Base-by-base conservation (phyloP, 2,888 invertebrate species). In the Dryococelus australis region DNA sequence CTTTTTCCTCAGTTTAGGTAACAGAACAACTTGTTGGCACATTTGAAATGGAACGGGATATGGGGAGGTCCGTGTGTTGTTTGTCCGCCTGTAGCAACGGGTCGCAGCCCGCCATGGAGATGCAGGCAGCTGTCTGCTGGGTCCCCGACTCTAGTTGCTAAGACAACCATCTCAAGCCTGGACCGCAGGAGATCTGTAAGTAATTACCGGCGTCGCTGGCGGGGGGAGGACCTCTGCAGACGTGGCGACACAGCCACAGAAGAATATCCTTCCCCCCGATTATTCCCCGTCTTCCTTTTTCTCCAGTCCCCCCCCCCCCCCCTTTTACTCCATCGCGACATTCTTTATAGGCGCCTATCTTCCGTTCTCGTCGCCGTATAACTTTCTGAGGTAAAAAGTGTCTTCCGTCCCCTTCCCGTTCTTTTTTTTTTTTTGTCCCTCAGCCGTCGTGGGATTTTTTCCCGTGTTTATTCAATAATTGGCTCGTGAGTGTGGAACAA, bases 121-220 rank as follows among this genome's bases (percentile, higher is more conserved):
- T 8, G 65, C 65, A 65, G 65, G 65, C 65, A 65, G 65, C 65
- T 65, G 65, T 65, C 65, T 65, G 24, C 12, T 24, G 20, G 65
- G 28, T 65, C 80, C 53, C 26, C 43, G 87, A 47, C 79, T 87
- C 85, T n/a, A n/a, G 78, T 87, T 87, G 80, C 87, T 80, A 87
- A 87, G 87, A 87, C 87, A 87, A 87, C 87, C 65, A 65, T 65
- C 65, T 65, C 65, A 65, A 16, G 12, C 65, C 65, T 65, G 65
- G 65, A 65, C 65, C 10, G 65, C 65, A 87, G 87, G 83, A 84
- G 87, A 87, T 87, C 84, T 87, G 87, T 84, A 84, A 87, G 87
- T 84, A 87, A 87, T 87, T 87, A 87, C 84, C 84, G 85, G 84
- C 47, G 85, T 28, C 84, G 51, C 28, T 43, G 86, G 83, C 26